These are phyloP conservation scores for Saimiri boliviensis DNA, from an alignment of 2,113 vertebrate genomes.

Conservation along the genomic window DNA sequence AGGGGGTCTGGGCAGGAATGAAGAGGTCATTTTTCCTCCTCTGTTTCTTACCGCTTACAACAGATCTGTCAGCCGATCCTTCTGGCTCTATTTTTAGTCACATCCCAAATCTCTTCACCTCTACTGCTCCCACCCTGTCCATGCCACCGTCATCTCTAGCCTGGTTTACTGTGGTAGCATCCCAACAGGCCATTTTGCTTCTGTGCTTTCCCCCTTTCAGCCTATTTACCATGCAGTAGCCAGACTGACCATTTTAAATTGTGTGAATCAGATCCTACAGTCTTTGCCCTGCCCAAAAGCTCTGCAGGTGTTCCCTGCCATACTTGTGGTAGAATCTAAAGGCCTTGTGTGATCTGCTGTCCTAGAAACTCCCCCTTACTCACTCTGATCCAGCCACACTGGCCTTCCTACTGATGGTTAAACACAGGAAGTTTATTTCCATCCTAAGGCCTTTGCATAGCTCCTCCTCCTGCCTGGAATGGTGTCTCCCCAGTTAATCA, in stretches of 20 bases:
- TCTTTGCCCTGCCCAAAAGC: not conserved
- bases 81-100: not conserved
- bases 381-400: not conserved
- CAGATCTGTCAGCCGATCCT: not conserved
- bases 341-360: not conserved
- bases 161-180: not conserved
- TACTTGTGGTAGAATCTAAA: not conserved
- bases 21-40: not conserved
- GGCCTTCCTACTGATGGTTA: not conserved
- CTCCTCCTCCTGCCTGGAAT: not conserved
- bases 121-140: no score
- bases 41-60: not conserved
- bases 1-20: not conserved
- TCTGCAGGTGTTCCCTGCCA: not conserved
- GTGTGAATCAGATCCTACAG: not conserved
- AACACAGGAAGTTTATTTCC: not conserved
- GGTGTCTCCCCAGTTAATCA: not conserved
- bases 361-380: not conserved
- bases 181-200: not conserved
- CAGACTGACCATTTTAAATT: not conserved
- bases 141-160: not conserved
- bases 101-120: not conserved
- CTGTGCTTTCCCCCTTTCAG: rapidly evolving
- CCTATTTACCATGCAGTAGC: not conserved
- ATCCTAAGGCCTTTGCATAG: not conserved